Conservation (phyloP, 2,113 vertebrate species). For the Pheucticus melanocephalus region DNA sequence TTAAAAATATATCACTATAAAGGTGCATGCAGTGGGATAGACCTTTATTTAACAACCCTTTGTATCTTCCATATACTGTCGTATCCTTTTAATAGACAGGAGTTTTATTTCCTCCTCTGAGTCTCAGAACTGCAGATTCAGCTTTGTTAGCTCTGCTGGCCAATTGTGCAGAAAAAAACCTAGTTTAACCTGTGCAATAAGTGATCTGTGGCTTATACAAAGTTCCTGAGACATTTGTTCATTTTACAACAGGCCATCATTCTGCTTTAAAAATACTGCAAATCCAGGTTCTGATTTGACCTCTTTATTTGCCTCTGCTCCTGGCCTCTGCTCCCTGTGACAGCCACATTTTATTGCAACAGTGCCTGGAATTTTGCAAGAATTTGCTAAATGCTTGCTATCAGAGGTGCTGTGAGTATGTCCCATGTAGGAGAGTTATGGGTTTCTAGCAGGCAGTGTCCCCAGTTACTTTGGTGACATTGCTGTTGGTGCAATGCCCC, state of each 20-base stretch:
- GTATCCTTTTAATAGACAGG: background rate
- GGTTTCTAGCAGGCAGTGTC: background rate
- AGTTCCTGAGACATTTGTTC: background rate
- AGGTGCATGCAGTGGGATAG: background rate
- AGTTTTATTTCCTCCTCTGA: constrained; percentile 16
- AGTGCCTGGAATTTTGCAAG: background rate
- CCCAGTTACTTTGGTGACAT: background rate
- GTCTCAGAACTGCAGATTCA: constrained; percentile 37
- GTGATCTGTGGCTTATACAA: background rate
- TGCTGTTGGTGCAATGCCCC: background rate
- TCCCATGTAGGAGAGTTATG: background rate
- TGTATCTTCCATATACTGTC: background rate
- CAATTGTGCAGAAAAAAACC: background rate
- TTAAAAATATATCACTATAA: constrained; percentile 6
- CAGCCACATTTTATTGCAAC: background rate
- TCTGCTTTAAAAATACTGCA: background rate
- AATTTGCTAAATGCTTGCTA: background rate
- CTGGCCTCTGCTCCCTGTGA: background rate
- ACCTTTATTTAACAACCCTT: constrained; percentile 30
- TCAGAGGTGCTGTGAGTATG: background rate
- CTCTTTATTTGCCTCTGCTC: background rate
- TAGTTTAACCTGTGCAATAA: constrained; percentile 24
- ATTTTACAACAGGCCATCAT: constrained; percentile 19
- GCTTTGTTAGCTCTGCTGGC: constrained; percentile 25
- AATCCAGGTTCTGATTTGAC: background rate